A percentile compares a stretch with the other conserved stretches of the same genome.
Evolutionary conservation across 2,797 vertebrate genomes (phyloP).

Genomic region (Ctenosaura bakeri): DNA sequence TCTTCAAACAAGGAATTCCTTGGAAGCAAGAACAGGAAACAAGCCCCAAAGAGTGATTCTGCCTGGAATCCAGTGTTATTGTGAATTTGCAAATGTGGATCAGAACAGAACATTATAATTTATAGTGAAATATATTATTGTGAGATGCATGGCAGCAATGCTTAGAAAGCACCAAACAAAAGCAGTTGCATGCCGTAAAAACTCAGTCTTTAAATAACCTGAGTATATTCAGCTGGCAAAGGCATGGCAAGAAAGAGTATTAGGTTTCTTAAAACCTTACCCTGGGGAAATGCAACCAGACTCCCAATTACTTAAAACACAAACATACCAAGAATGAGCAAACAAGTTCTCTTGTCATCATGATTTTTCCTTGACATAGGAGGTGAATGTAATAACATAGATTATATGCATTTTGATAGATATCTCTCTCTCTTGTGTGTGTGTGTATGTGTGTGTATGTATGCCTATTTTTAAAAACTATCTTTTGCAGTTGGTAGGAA

Average conservation of each 20-base stretch:
- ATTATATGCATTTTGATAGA: neutral
- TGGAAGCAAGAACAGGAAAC: too few species aligned
- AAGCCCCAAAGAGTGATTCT: too few species aligned
- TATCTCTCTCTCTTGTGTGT: neutral
- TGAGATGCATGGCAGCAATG: neutral
- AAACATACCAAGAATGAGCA: slow-evolving; percentile 11
- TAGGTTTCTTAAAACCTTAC: slow-evolving; percentile 14
- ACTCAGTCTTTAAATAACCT: neutral
- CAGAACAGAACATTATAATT: too few species aligned
- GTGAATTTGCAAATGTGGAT: too few species aligned
- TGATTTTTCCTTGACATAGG: neutral
- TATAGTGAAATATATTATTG: too few species aligned
- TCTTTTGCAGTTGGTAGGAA: neutral
- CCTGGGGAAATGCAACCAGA: neutral
- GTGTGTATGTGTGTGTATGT: too few species aligned
- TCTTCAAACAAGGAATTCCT: too few species aligned
- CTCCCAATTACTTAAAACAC: slow-evolving; percentile 4
- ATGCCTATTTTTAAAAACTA: neutral
- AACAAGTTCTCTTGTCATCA: neutral
- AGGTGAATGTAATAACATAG: neutral
- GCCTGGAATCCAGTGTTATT: too few species aligned
- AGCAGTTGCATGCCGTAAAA: neutral
- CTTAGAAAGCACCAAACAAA: neutral
- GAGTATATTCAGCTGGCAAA: slow-evolving; percentile 7
- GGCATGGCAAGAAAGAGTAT: neutral